Conservation (phyloP, 2,113 vertebrate species). For the Pteruthius melanotis region DNA sequence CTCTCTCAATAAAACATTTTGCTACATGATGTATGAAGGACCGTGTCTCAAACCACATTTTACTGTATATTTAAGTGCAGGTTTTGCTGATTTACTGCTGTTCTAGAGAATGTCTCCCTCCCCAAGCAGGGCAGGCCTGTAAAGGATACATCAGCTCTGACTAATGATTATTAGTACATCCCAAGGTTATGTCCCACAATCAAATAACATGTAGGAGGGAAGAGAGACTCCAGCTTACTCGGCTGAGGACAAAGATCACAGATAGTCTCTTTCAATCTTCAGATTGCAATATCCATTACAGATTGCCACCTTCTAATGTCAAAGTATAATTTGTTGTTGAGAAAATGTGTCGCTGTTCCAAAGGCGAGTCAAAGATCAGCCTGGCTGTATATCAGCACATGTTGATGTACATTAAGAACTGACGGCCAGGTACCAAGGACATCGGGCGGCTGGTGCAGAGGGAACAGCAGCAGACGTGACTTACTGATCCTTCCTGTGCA, state of each 20-base stretch:
- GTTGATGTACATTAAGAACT: slow-evolving; percentile 5
- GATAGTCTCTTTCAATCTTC: slow-evolving; percentile 53
- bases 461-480: background rate
- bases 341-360: slow-evolving; percentile 50
- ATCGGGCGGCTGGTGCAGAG: background rate
- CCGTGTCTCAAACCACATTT: slow-evolving; percentile 24
- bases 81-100: slow-evolving; percentile 67
- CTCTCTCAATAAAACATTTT: slow-evolving; percentile 9
- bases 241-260: slow-evolving; percentile 63
- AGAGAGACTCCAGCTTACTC: slow-evolving; percentile 52
- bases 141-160: slow-evolving; percentile 53
- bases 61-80: slow-evolving; percentile 51
- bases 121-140: background rate
- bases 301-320: slow-evolving; percentile 66
- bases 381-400: background rate
- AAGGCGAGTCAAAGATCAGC: slow-evolving; percentile 69
- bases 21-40: slow-evolving; percentile 11
- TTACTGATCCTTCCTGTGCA: slow-evolving; percentile 52
- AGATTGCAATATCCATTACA: slow-evolving; percentile 74
- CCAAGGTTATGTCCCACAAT: slow-evolving; percentile 71
- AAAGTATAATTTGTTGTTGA: slow-evolving; percentile 70
- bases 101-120: background rate
- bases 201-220: slow-evolving; percentile 53
- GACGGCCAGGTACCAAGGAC: slow-evolving; percentile 53
- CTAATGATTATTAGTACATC: slow-evolving; percentile 69